A percentile compares a stretch with the other conserved stretches of the same genome.
Evolutionary conservation across 2,888 invertebrate species (phyloP).

Genomic region (Opisthograptis luteolata): DNA sequence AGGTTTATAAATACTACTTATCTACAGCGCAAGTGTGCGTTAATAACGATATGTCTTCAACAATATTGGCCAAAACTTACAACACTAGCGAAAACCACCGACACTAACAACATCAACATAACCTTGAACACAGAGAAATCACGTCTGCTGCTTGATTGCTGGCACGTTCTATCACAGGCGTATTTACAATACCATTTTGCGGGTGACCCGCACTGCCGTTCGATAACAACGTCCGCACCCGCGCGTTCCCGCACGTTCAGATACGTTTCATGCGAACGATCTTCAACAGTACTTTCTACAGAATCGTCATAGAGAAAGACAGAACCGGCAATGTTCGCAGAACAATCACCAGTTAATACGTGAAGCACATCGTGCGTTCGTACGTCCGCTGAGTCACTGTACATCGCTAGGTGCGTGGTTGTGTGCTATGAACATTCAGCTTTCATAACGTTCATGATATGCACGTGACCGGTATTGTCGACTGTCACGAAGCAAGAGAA

Average conservation of each 20-base stretch:
- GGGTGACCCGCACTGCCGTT: too few relatives aligned
- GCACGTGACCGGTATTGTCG: conserved; percentile 84
- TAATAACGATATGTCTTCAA: conserved; percentile 9
- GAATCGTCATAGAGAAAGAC: too few relatives aligned
- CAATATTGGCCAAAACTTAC: conserved; percentile 1
- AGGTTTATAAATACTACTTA: background rate
- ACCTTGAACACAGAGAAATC: conserved; percentile 3
- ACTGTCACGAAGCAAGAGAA: conserved; percentile 86
- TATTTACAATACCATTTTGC: too few relatives aligned
- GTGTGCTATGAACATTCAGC: conserved; percentile 50
- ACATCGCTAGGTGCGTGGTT: too few relatives aligned
- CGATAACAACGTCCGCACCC: too few relatives aligned
- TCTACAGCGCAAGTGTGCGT: conserved; percentile 4
- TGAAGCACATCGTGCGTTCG: background rate
- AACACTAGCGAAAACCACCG: conserved; percentile 9
- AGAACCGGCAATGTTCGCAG: too few relatives aligned
- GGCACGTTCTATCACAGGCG: too few relatives aligned
- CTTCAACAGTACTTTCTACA: too few relatives aligned
- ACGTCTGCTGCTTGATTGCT: too few relatives aligned
- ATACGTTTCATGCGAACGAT: too few relatives aligned
- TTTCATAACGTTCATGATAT: conserved; percentile 82
- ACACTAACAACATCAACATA: conserved; percentile 6
- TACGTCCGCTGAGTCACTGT: too few relatives aligned
- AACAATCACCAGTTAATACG: background rate
- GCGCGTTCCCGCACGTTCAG: too few relatives aligned